Percentiles rank a stretch among this genome's conserved stretches.
These are phyloP conservation scores for Bombus confusus DNA, from an alignment of 1,140 invertebrate genomes.

Conservation along the genomic window DNA sequence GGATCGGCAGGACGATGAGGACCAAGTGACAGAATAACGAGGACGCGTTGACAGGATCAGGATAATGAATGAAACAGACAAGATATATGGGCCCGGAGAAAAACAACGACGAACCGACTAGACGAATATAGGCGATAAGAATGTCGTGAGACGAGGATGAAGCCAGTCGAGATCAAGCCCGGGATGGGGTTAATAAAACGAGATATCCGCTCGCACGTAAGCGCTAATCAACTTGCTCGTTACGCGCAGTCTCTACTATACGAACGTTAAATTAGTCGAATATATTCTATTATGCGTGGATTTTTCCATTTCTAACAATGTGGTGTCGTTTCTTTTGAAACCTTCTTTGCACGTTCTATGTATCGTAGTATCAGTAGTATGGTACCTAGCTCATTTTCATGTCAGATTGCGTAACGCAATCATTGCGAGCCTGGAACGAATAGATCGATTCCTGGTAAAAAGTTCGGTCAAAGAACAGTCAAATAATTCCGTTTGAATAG, in stretches of 20 bases:
- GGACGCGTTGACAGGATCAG: neutral
- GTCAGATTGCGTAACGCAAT: too few species aligned
- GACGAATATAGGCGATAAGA: slow-evolving; percentile 2
- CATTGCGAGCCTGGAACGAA: too few species aligned
- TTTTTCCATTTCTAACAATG: neutral
- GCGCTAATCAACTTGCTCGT: neutral
- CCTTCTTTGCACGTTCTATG: neutral
- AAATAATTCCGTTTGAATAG: too few species aligned
- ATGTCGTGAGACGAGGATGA: slow-evolving; percentile 1
- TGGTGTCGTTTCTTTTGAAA: neutral
- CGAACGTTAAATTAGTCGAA: neutral
- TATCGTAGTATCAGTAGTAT: neutral
- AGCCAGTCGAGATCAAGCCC: neutral
- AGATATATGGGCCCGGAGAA: neutral
- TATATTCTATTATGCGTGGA: neutral
- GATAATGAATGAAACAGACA: slow-evolving; percentile 24
- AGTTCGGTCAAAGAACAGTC: too few species aligned
- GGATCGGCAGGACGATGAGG: slow-evolving; percentile 7
- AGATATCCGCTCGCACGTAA: neutral
- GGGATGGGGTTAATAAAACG: neutral
- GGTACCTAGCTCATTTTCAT: too few species aligned
- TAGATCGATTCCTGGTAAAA: too few species aligned
- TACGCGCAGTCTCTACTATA: neutral
- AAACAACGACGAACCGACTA: neutral
- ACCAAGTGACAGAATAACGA: slow-evolving; percentile 25